These are phyloP conservation scores for Falco cherrug DNA, from an alignment of 2,797 vertebrate species.

Conservation along the genomic window DNA sequence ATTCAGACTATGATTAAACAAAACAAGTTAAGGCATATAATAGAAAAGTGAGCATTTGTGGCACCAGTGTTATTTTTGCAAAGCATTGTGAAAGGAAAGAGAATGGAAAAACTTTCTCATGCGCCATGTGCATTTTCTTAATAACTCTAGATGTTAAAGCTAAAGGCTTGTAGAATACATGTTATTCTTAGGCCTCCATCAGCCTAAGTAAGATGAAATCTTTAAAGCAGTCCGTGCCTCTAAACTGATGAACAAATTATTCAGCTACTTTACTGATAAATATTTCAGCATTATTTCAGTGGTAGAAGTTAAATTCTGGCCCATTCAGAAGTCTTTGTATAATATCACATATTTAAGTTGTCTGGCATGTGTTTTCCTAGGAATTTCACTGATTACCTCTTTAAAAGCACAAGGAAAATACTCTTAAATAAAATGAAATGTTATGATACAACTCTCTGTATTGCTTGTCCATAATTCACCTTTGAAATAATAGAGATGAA, in stretches of 20 bases:
- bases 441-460: not conserved
- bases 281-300: not conserved
- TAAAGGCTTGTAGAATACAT: not conserved
- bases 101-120: not conserved
- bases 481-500: not conserved
- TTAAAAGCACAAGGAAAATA: not conserved
- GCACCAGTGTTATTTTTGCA: not conserved
- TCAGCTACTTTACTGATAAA: not conserved
- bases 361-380: not conserved
- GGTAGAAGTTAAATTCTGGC: not conserved
- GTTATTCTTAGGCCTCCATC: not conserved
- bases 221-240: not conserved
- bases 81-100: not conserved
- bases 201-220: not conserved
- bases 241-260: not conserved
- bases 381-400: not conserved
- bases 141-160: not conserved
- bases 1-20: not conserved
- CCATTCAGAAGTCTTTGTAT: not conserved
- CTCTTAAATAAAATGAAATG: not conserved
- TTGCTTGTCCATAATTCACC: not conserved
- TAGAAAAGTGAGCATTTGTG: not conserved
- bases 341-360: not conserved
- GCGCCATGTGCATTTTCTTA: not conserved
- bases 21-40: not conserved